Percentiles rank a stretch among this genome's conserved stretches.
Evolutionary conservation across 2,888 invertebrate genomes (phyloP).

Genomic region (Trissoscelio sp.): DNA sequence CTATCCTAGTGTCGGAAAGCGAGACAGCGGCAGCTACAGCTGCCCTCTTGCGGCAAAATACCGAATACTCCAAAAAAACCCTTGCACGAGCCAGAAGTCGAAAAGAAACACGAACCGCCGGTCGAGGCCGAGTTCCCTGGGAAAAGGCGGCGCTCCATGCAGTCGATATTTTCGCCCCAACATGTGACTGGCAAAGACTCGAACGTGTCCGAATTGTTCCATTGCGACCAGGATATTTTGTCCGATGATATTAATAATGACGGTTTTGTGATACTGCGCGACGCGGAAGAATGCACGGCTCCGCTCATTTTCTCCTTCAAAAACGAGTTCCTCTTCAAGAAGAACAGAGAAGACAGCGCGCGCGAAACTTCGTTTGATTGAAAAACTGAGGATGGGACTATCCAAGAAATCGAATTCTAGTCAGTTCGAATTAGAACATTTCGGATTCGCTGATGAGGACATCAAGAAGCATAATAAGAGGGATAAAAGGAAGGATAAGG

Average conservation of each 20-base stretch:
- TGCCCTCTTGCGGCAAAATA: constrained; percentile 49
- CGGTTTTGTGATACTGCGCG: constrained; percentile 86
- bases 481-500: constrained; percentile 59
- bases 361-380: constrained; percentile 94
- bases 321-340: constrained; percentile 88
- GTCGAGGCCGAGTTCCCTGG: constrained; percentile 67
- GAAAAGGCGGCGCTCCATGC: constrained; percentile 81
- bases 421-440: constrained; percentile 84
- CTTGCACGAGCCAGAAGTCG: constrained; percentile 35
- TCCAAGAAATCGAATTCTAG: constrained; percentile 87
- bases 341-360: constrained; percentile 92
- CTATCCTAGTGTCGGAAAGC: too few species aligned
- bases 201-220: constrained; percentile 86
- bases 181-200: constrained; percentile 85
- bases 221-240: constrained; percentile 86
- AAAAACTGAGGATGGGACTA: constrained; percentile 91
- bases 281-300: constrained; percentile 86
- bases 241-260: constrained; percentile 87
- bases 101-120: constrained; percentile 45
- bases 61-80: constrained; percentile 64
- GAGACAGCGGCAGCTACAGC: constrained; percentile 36
- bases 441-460: constrained; percentile 79
- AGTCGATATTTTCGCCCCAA: constrained; percentile 90
- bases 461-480: constrained; percentile 76
- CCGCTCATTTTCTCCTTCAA: constrained; percentile 87